These are phyloP conservation scores for Schizopygopsis pylzovi DNA, from an alignment of 2,797 vertebrate species.

Conservation along the genomic window DNA sequence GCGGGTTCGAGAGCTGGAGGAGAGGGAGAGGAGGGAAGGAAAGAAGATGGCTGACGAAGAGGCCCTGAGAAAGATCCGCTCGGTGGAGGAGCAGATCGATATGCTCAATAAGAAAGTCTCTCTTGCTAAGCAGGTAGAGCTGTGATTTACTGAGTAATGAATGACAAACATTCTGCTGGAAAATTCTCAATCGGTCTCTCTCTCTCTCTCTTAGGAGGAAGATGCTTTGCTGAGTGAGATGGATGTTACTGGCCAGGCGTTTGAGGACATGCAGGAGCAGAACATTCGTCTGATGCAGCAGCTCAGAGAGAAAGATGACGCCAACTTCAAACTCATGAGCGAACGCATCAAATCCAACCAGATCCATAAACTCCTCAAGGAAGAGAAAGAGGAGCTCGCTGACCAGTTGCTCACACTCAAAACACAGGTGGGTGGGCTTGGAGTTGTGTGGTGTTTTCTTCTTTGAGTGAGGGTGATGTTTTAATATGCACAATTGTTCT, in stretches of 20 bases:
- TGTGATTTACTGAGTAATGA: slow-evolving; percentile 3
- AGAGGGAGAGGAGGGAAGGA: slow-evolving; percentile 94
- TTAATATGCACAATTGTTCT: not conserved
- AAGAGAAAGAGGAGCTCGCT: slow-evolving; percentile 89
- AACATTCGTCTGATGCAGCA: slow-evolving; percentile 90
- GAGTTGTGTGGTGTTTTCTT: not conserved
- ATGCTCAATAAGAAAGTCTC: slow-evolving; percentile 96
- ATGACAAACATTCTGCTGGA: not conserved
- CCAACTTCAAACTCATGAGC: slow-evolving; percentile 91
- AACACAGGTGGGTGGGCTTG: slow-evolving; percentile 84
- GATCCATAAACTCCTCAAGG: slow-evolving; percentile 89
- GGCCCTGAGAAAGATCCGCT: slow-evolving; percentile 91
- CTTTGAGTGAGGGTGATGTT: too few relatives aligned
- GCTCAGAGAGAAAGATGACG: slow-evolving; percentile 87
- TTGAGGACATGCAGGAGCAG: slow-evolving; percentile 92
- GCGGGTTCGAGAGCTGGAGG: slow-evolving; percentile 91
- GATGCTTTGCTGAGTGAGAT: slow-evolving; percentile 88
- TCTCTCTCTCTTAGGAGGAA: slow-evolving; percentile 78
- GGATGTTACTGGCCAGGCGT: slow-evolving; percentile 90
- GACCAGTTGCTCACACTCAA: slow-evolving; percentile 84
- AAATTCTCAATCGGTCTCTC: not conserved
- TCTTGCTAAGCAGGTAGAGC: slow-evolving; percentile 90
- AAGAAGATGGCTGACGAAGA: slow-evolving; percentile 98
- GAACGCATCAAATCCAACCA: slow-evolving; percentile 90
- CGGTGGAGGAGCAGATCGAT: slow-evolving; percentile 96